These are phyloP conservation scores for Atrina japonica DNA, from an alignment of 2,888 invertebrate species.

Conservation along the genomic window DNA sequence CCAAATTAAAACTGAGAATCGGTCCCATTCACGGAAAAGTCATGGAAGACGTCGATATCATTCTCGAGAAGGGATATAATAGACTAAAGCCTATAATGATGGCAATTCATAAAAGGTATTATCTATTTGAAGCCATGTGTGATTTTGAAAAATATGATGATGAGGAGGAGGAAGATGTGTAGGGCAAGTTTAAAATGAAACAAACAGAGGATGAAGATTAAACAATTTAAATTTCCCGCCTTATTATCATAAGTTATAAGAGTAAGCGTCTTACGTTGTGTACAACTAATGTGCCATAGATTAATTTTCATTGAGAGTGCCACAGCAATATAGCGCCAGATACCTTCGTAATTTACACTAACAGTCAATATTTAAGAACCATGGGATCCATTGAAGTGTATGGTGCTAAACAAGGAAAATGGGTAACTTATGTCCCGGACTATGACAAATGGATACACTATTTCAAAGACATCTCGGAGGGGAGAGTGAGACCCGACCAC, in stretches of 20 bases:
- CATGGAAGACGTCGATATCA: background rate
- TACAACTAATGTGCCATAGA: too few species aligned
- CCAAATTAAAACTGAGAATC: too few species aligned
- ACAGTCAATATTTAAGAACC: too few species aligned
- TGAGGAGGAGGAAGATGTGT: background rate
- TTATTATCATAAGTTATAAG: background rate
- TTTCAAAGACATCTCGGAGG: background rate
- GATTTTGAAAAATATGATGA: background rate
- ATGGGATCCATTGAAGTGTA: background rate
- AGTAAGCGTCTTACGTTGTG: too few species aligned
- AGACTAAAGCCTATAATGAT: background rate
- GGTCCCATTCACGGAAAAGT: constrained; percentile 3
- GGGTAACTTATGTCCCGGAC: background rate
- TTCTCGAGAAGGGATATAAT: background rate
- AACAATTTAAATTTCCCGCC: background rate
- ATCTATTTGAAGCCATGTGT: constrained; percentile 4
- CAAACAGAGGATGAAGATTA: background rate
- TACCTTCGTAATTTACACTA: too few species aligned
- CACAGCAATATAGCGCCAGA: too few species aligned
- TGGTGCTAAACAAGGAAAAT: background rate
- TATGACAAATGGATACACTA: background rate
- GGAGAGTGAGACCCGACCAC: background rate
- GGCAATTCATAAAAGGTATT: background rate
- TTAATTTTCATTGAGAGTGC: too few species aligned
- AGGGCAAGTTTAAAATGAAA: background rate